Base-by-base conservation (phyloP, 2,113 vertebrate species). In the Suncus etruscus region DNA sequence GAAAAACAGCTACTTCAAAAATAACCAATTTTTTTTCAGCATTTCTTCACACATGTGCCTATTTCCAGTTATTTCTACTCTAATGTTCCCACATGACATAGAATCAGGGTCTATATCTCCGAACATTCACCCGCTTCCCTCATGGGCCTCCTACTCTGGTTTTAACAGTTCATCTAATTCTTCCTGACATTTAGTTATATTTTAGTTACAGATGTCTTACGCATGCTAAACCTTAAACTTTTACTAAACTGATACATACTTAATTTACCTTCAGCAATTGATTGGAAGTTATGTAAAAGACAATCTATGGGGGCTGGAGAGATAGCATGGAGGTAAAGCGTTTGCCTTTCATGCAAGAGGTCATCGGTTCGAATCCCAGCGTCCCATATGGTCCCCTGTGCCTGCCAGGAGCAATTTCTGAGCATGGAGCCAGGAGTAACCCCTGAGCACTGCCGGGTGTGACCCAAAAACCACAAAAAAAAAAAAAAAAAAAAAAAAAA, bases 11-110 rank as follows among this genome's bases (percentile, higher is more conserved):
- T n/a, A 45, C 27, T 51, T 74, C 68, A 72, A 48, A 48, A 86
- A 87, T 58, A 27, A 91, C 66, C 14, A 87, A 20, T 87, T 85
- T 92, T 72, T 83, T 88, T 61, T 76, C 66, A 78, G 72, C 29
- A 61, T 32, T 58, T 91, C 73, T 29, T 89, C 31, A 66, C 15
- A 14, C 10, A 70, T 12, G 29, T 1, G 58, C 20, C 31, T 2
- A 16, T 39, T 2, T 81, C 32, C 74, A 78, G 39, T n/a, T 76
- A 6, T 27, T 54, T 83, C 50, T 15, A 29, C 4, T 29, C n/a
- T 54, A 1, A 6, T 20, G 80, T 18, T 78, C 15, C 25, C 14
- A 54, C 39, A 72, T 14, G 11, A 6, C 16, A 16, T 69, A 2
- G 32, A 54, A 85, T 73, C n/a, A 87, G 14, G 39, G 61, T 45